Evolutionary conservation across 1,140 invertebrate genomes (phyloP).

Genomic region (Meloidogyne exigua): DNA sequence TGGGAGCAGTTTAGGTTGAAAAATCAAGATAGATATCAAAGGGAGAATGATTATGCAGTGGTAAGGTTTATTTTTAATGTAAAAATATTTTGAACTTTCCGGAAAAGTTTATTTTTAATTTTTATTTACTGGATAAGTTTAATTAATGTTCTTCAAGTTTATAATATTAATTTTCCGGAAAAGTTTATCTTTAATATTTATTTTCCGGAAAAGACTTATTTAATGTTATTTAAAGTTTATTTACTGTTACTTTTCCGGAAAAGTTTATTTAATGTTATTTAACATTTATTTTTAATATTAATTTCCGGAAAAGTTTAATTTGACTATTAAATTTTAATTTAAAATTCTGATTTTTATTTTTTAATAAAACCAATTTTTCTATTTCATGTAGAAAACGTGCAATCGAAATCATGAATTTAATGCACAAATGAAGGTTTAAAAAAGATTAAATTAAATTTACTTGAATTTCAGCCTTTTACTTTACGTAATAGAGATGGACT

Average conservation of each 20-base stretch:
- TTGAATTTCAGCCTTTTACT: slow-evolving; percentile 31
- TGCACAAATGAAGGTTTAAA: slow-evolving; percentile 50
- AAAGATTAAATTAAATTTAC: not conserved
- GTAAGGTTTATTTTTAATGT: slow-evolving; percentile 34
- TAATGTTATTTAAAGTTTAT: not conserved
- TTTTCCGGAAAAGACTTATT: too few relatives aligned
- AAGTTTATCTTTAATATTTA: too few relatives aligned
- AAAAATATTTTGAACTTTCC: not conserved
- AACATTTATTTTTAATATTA: too few relatives aligned
- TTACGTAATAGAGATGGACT: slow-evolving; percentile 58
- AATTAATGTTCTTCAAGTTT: too few relatives aligned
- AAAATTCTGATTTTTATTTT: not conserved
- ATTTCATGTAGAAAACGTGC: slow-evolving; percentile 54
- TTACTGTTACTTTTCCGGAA: too few relatives aligned
- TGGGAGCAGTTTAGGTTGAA: slow-evolving; percentile 64
- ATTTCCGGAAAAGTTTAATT: too few relatives aligned
- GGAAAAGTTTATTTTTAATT: too few relatives aligned
- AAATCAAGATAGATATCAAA: slow-evolving; percentile 54
- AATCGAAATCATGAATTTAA: slow-evolving; percentile 50
- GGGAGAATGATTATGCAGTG: slow-evolving; percentile 58
- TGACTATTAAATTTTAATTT: not conserved
- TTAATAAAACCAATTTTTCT: not conserved
- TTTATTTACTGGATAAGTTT: too few relatives aligned
- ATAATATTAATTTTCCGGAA: too few relatives aligned
- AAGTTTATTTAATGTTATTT: too few relatives aligned